Evolutionary conservation across 2,888 invertebrate species (phyloP), one percentile per base, ranked within the genome.

Genomic region (Shargacucullia verbasci): DNA sequence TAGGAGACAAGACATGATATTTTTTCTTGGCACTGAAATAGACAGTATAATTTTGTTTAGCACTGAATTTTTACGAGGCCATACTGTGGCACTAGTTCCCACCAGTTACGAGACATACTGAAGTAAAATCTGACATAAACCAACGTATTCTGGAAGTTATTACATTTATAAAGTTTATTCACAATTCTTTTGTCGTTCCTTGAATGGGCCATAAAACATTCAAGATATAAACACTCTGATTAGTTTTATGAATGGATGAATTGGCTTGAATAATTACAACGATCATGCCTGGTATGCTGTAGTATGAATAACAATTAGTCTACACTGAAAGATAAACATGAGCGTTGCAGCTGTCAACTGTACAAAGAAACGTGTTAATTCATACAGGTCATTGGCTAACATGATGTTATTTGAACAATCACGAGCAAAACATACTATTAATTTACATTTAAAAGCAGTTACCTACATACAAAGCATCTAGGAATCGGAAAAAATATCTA

Each of bases 201-300:
- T 46, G 59, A 63, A 71, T 65, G 57, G 59, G 40, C 59, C 38
- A 69, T 78, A 74, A 78, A 78, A 61, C 73, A 59, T 59, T 73
- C 61, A 54, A 71, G 58, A 59, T 64, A 58, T 48, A 58, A 47
- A 50, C 58, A 43, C 39, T 53, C 49, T 74, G 52, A 73, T 76
- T 59, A 70, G 29, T 76, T 70, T 74, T 67, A 74, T 76, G 72
- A 76, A 70, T 76, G 59, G 62, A 61, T 67, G 49, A 67, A 65
- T 67, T 68, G 63, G 33, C 40, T 63, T 58, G 49, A 60, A 59
- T 66, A 59, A 66, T 65, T 52, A 59, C n/a, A 41, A 20, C 43
- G 50, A 11, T 52, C 53, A 11, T 52, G 56, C 53, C 13, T 57
- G 37, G 43, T 12, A 46, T 20, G 46, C 53, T 59, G 41, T 50